Percentiles rank a stretch among this genome's conserved stretches.
Conservation (phyloP, 2,113 vertebrate species). For the Nanorana parkeri region DNA sequence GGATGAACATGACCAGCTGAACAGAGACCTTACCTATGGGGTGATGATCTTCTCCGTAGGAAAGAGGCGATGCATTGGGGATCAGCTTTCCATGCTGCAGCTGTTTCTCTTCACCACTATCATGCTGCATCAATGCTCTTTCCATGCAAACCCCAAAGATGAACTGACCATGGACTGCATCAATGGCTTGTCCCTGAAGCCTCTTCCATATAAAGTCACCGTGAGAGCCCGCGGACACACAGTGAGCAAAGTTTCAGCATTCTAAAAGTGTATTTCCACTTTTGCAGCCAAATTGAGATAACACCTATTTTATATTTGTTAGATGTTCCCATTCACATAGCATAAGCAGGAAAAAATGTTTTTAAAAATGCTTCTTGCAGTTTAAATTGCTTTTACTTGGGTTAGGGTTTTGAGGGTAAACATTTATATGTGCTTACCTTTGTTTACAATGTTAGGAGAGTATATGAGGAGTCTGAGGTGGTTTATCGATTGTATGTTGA, state of each 20-base stretch:
- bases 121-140: conserved; percentile 82
- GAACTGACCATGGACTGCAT: conserved; percentile 71
- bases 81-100: conserved; percentile 81
- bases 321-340: too few species aligned
- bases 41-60: conserved; percentile 86
- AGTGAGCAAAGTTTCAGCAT: not conserved
- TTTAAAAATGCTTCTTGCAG: too few species aligned
- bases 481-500: too few species aligned
- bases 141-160: conserved; percentile 73
- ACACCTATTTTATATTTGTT: too few species aligned
- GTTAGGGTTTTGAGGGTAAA: too few species aligned
- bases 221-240: conserved; percentile 68
- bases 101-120: conserved; percentile 80
- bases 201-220: conserved; percentile 67
- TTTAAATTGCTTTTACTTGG: too few species aligned
- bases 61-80: conserved; percentile 82
- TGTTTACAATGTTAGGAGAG: too few species aligned
- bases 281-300: too few species aligned
- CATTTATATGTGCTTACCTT: too few species aligned
- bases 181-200: conserved; percentile 79
- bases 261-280: too few species aligned
- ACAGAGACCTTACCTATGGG: conserved; percentile 70
- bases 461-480: too few species aligned
- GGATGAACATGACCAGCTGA: conserved; percentile 66
- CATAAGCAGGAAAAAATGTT: too few species aligned